Evolutionary conservation across 1,140 invertebrate genomes (phyloP), one percentile per base, ranked within the genome.

Genomic region (Trachymyrmex septentrionalis): DNA sequence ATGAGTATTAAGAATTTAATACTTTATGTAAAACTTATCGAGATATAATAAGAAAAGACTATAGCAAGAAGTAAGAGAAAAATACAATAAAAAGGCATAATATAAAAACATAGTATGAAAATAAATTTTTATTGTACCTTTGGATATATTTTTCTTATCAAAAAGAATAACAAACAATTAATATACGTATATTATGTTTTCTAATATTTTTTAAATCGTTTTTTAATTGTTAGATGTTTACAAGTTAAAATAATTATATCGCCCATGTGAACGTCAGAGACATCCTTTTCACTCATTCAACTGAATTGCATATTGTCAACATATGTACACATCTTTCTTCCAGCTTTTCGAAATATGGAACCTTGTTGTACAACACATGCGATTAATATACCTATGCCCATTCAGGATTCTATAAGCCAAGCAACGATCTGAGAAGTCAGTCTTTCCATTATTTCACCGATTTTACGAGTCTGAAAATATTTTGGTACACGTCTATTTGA

Each of bases 391-490:
- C 0, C 9, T 1, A 30, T 12, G 4, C 12, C 7, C n/a, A 27
- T 61, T 57, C 16, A 27, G 16, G 6, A 77, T n/a, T 24, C 55
- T 71, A 53, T 19, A 16, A 5, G 16, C 48, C 4, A 59, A 81
- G 0, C 0, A 69, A 0, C 0, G 30, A 24, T 19, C 6, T 10
- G 24, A 71, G 16, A 69, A 48, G 10, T 66, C 19, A n/a, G 19
- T 55, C 16, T 66, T 64, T 64, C 14, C 10, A 30, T 53, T 30
- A 27, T 71, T 57, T 48, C 0, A 2, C 16, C 21, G 30, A 27
- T 59, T 78, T 81, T 81, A 81, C 16, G 78, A 71, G 19, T 50
- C 3, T 16, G 14, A 30, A 82, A 48, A 61, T 4, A 50, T 63
- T 75, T 73, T 21, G 7, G 7, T 16, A 27, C 30, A 34, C 7